Evolutionary conservation across 2,113 vertebrate species (phyloP), one percentile per base, ranked within the genome.

Genomic region (Tachycineta bicolor): DNA sequence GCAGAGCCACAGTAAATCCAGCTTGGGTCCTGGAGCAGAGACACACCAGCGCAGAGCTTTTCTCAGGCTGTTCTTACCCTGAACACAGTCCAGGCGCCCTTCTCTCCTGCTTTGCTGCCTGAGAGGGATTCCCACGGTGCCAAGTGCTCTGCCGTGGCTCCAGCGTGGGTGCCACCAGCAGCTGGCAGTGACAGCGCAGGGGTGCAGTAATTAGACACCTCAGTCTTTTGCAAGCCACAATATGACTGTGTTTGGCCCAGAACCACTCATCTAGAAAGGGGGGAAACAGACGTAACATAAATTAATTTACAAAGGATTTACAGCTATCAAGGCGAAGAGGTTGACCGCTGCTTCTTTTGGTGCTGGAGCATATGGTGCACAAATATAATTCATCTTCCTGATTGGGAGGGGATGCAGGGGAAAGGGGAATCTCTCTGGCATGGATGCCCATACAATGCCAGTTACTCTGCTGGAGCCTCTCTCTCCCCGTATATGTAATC

Each of bases 391-490:
- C 68, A 62, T 76, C 76, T 28, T 52, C 5, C 63, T 25, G 85
- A 11, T 1, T 55, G 63, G 59, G 82, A 86, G 55, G 43, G 62
- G 94, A 55, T 69, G 2, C 17, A 62, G 79, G 62, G 78, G 52
- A 44, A 53, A 64, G 69, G 70, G 89, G 69, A 89, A 76, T 82
- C 84, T 80, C 89, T 12, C 71, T 93, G 93, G 62, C 78, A 37
- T 39, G 2, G 31, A 31, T 53, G 89, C 87, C 75, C 74, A 20
- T 24, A 8, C 78, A 91, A 80, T 28, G 84, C 89, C 92, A 92
- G 93, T 95, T 77, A 52, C 90, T 80, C 93, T 93, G 93, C 90
- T 94, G 94, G 95, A 96, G 92, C 78, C 84, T 65, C 81, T 71
- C 92, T 50, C 87, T 93, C 82, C 74, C 79, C 67, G 24, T 94